Evolutionary conservation across 2,113 vertebrate genomes (phyloP).

Genomic region (Erythrolamprus reginae): DNA sequence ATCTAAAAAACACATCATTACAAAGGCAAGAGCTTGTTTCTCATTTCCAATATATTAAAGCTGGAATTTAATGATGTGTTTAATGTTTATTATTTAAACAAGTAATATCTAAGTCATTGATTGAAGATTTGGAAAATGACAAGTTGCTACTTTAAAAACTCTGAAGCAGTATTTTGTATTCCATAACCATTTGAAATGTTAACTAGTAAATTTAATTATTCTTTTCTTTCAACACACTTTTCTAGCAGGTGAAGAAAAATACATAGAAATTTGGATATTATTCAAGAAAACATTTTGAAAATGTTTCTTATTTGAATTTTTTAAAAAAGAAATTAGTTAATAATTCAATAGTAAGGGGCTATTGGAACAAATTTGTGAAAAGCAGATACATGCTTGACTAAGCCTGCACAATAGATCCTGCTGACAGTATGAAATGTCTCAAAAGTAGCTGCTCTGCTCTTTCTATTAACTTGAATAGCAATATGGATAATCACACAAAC

Average conservation of each 20-base stretch:
- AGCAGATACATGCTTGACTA: conserved; percentile 40
- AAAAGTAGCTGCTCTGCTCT: conserved; percentile 46
- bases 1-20: neutral
- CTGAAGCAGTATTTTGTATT: conserved; percentile 40
- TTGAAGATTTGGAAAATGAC: conserved; percentile 37
- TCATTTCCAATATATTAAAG: conserved; percentile 5
- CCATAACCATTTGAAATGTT: conserved; percentile 37
- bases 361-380: conserved; percentile 51
- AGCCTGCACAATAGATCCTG: conserved; percentile 52
- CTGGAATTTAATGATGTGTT: neutral
- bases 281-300: conserved; percentile 29
- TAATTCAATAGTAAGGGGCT: conserved; percentile 49
- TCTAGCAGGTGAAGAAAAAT: conserved; percentile 17
- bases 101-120: conserved; percentile 23
- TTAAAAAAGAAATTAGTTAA: conserved; percentile 46
- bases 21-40: neutral
- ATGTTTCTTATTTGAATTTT: conserved; percentile 48
- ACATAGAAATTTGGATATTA: conserved; percentile 23
- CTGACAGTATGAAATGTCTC: conserved; percentile 46
- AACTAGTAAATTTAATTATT: conserved; percentile 22
- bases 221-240: conserved; percentile 28
- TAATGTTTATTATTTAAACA: conserved; percentile 5
- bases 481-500: conserved; percentile 33
- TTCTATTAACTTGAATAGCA: conserved; percentile 44
- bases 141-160: conserved; percentile 34